Evolutionary conservation across 2,113 vertebrate genomes (phyloP), one percentile per base, ranked within the genome.

Genomic region (Hyperoodon ampullatus): DNA sequence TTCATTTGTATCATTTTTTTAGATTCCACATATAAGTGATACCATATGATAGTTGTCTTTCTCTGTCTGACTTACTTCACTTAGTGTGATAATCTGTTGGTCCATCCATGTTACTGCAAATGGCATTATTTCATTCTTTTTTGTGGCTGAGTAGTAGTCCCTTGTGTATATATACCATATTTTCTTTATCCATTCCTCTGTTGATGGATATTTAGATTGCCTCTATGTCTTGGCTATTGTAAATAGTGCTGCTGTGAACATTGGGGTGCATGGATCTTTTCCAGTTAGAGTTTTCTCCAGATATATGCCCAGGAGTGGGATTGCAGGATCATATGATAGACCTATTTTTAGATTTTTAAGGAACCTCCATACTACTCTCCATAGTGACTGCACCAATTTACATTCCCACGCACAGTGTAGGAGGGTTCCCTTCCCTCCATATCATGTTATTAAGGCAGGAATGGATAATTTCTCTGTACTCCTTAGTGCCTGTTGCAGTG

Each of bases 381-480:
- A 50, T 11, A 75, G 74, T 50, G 74, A 44, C 15, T 50, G 28
- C 4, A 75, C 28, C 16, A 75, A 2, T 11, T 12, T 33, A 6
- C 16, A 7, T 53, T 21, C 47, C 74, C 28, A 53, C 47, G 0
- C 53, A 12, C 18, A 21, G 47, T 33, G 28, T 53, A 53, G 47
- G 19, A 21, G 18, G 42, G 26, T 1, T 75, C 26, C 44, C 26
- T 33, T 77, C 21, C 47, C 47, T 53, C 47, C 19, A 16, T 0
- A 0, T 70, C 4, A 0, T 2, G 50, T 11, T 26, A 8, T n/a
- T 15, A n/a, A n/a, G 23, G 15, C 14, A 47, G 53, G 68, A 19
- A 2, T 0, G 1, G 61, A 19, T 24, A 10, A 16, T 39, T 47
- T 50, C 60, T 88, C 24, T 65, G 23, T 24, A 3, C 19, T 55